Percentiles rank a stretch among this genome's conserved stretches.
Evolutionary conservation across 1,140 invertebrate species (phyloP).

Genomic region (Nasonia giraulti): DNA sequence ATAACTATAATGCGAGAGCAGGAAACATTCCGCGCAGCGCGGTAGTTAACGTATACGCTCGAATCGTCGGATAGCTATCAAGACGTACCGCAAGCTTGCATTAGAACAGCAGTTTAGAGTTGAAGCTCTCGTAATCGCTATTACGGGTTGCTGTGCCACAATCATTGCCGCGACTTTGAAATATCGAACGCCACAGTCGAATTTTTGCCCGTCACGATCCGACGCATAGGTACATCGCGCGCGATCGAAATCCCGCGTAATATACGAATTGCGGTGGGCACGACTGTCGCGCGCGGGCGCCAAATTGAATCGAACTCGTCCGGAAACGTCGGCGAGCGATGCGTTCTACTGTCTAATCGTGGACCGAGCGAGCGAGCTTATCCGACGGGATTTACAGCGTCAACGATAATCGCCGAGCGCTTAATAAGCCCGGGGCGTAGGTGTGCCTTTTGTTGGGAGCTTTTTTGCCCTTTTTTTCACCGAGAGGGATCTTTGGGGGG

Average conservation of each 20-base stretch:
- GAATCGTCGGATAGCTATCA: neutral
- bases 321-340: neutral
- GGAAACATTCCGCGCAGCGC: neutral
- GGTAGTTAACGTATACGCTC: neutral
- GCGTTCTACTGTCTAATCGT: slow-evolving; percentile 24
- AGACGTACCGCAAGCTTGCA: neutral
- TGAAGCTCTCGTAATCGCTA: neutral
- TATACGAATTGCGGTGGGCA: neutral
- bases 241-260: neutral
- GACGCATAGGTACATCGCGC: neutral
- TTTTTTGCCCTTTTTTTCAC: neutral
- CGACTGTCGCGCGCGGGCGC: neutral
- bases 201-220: neutral
- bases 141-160: neutral
- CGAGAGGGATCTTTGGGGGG: too few relatives aligned
- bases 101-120: neutral
- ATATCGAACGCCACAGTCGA: neutral
- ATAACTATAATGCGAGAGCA: neutral
- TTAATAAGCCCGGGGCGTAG: neutral
- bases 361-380: neutral
- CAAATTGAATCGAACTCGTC: slow-evolving; percentile 41
- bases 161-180: too few relatives aligned
- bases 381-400: slow-evolving; percentile 12
- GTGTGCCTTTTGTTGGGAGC: neutral
- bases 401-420: slow-evolving; percentile 18